Percentiles rank a stretch among this genome's conserved stretches.
These are phyloP conservation scores for Corythornis madagascariensis DNA, from an alignment of 2,113 vertebrate species.

Conservation along the genomic window DNA sequence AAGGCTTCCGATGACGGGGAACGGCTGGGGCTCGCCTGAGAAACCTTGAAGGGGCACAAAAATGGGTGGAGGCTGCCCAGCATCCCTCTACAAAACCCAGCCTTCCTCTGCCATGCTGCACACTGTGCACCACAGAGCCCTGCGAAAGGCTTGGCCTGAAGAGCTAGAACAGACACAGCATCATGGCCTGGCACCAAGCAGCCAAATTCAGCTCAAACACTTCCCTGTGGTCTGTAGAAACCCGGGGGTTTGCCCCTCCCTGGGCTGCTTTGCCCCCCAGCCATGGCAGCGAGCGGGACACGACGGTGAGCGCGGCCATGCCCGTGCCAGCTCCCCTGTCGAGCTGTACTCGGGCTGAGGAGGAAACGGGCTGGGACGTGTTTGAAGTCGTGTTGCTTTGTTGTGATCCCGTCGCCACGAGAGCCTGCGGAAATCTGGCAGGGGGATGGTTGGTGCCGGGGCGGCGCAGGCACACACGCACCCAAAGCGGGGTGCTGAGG, in stretches of 20 bases:
- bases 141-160: neutral
- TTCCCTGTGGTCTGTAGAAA: neutral
- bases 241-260: neutral
- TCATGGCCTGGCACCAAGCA: neutral
- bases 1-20: neutral
- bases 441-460: neutral
- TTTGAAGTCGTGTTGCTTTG: neutral
- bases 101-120: neutral
- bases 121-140: neutral
- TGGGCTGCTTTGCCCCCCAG: neutral
- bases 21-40: neutral
- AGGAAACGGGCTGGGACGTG: neutral
- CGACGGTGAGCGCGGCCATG: neutral
- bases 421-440: neutral
- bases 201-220: neutral
- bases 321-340: neutral
- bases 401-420: neutral
- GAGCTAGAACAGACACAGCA: neutral
- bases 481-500: fast-evolving
- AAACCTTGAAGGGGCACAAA: neutral
- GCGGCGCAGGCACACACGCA: neutral
- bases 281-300: fast-evolving
- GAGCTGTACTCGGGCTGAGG: neutral
- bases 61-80: neutral
- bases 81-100: neutral